Evolutionary conservation across 1,140 invertebrate species (phyloP).

Genomic region (Thaumatotibia leucotreta): DNA sequence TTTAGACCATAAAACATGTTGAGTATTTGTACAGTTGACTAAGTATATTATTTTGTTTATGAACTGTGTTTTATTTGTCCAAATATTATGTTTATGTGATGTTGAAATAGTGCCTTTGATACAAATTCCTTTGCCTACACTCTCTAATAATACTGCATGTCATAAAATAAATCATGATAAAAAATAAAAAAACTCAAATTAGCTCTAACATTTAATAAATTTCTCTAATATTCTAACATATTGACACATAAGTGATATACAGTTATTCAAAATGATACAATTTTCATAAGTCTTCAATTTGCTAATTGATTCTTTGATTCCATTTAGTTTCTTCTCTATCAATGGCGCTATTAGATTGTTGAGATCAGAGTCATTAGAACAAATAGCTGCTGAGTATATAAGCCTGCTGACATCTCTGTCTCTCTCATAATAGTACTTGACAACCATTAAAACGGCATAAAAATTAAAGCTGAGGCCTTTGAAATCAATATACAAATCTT

Average conservation of each 20-base stretch:
- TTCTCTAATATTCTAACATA: constrained; percentile 67
- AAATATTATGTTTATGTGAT: neutral
- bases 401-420: constrained; percentile 56
- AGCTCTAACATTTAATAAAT: constrained; percentile 65
- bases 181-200: neutral
- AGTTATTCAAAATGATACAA: constrained; percentile 59
- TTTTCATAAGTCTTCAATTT: constrained; percentile 44
- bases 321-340: constrained; percentile 43
- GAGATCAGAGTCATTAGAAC: constrained; percentile 52
- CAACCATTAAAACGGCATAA: constrained; percentile 61
- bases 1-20: constrained; percentile 17
- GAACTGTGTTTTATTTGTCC: constrained; percentile 40
- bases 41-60: constrained; percentile 62
- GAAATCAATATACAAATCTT: constrained; percentile 75
- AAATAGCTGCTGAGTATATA: constrained; percentile 62
- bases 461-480: constrained; percentile 78
- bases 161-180: too few species aligned
- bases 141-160: too few species aligned
- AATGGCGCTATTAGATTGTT: constrained; percentile 63
- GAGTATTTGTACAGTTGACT: constrained; percentile 48
- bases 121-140: too few species aligned
- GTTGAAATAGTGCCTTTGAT: too few species aligned
- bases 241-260: constrained; percentile 60
- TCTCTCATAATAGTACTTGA: constrained; percentile 57
- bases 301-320: constrained; percentile 40